Evolutionary conservation across 1,140 invertebrate species (phyloP).

Genomic region (Euura lappo): DNA sequence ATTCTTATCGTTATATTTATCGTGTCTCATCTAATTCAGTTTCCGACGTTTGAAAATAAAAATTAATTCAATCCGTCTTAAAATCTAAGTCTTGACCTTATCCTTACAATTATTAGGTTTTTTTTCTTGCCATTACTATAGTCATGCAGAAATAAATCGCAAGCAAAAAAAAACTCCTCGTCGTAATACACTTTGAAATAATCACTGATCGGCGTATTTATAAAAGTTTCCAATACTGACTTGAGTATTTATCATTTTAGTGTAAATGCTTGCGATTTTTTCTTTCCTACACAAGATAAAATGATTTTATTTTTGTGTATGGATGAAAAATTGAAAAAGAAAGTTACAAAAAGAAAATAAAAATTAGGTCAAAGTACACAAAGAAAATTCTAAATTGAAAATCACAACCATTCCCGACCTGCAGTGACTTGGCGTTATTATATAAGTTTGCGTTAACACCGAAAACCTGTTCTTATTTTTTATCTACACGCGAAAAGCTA

Average conservation of each 20-base stretch:
- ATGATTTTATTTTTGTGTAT: too few relatives aligned
- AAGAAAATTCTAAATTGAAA: background rate
- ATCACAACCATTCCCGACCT: constrained; percentile 6
- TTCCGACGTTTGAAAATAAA: too few relatives aligned
- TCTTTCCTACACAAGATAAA: background rate
- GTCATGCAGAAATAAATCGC: background rate
- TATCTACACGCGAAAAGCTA: background rate
- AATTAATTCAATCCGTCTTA: too few relatives aligned
- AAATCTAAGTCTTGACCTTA: background rate
- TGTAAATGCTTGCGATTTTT: background rate
- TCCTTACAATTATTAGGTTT: background rate
- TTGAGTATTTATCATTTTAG: background rate
- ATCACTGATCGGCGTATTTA: too few relatives aligned
- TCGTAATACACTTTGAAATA: too few relatives aligned
- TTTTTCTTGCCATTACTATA: too few relatives aligned
- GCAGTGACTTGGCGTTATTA: background rate
- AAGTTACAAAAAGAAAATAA: too few relatives aligned
- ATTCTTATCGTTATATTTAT: background rate
- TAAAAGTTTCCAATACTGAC: background rate
- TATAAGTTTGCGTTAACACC: constrained; percentile 4
- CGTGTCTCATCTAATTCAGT: background rate
- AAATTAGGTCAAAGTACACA: too few relatives aligned
- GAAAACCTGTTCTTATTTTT: background rate
- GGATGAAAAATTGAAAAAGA: too few relatives aligned
- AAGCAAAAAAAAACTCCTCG: background rate